Evolutionary conservation across 2,888 invertebrate genomes (phyloP), one percentile per base, ranked within the genome.

Genomic region (Thalpophila matura): DNA sequence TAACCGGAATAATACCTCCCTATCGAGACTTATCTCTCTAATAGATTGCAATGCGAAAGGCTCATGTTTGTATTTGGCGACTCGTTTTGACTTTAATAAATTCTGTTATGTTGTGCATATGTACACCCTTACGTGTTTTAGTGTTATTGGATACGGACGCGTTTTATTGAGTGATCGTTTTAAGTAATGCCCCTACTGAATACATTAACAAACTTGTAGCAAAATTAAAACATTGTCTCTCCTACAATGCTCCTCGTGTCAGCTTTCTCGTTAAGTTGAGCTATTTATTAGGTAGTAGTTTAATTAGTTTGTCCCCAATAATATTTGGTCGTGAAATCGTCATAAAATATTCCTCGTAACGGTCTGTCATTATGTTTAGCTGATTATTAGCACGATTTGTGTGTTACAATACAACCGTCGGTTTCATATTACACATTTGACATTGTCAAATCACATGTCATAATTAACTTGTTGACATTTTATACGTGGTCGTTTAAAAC

Each of bases 1-100:
- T 93, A 92, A 89, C 91, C n/a, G n/a, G n/a, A n/a, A 92, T 92
- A 91, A 92, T 87, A 89, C 90, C 87, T 85, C 89, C 89, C 91
- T 90, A 89, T 91, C 91, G 87, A 89, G 86, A 90, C 89, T 88
- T 92, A 90, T 92, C 91, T 92, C 87, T 88, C 88, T 92, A 91
- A 92, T 92, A 92, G 92, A 91, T 91, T 91, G 94, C 93, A 90
- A 85, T 92, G 94, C 94, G 94, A 94, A 92, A 89, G 90, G 91
- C 91, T 89, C 90, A 82, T 90, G 90, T 90, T 89, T 91, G 89
- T 91, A 87, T 90, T 90, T 91, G 89, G 91, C 90, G 90, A 90
- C 84, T 89, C 89, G 83, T 85, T 83, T 85, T 92, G 86, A 86
- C 85, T 89, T 89, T 88, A 89, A 91, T 91, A 85, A 86, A 89